Percentiles rank a stretch among this genome's conserved stretches.
Conservation (phyloP, 2,113 vertebrate genomes). For the Meriones unguiculatus region DNA sequence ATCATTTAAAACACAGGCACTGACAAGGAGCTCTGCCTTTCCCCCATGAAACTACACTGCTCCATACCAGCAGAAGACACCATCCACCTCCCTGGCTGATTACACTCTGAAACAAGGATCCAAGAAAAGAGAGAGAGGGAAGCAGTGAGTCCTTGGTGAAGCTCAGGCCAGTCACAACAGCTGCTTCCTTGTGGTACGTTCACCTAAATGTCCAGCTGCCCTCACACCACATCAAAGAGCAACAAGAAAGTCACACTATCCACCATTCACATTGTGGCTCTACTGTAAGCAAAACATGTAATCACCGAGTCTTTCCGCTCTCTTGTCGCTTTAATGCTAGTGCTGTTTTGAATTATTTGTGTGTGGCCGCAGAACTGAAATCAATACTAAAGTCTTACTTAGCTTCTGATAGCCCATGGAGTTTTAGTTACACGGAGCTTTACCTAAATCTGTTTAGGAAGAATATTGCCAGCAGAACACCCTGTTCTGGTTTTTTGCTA, state of each 20-base stretch:
- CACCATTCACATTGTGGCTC: background rate
- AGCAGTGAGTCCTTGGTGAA: background rate
- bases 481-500: background rate
- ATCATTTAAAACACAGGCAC: background rate
- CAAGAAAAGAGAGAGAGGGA: background rate
- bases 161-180: background rate
- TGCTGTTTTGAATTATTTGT: background rate
- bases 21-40: background rate
- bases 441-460: background rate
- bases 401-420: background rate
- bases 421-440: background rate
- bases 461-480: background rate
- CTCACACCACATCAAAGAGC: background rate
- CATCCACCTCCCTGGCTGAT: background rate
- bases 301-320: background rate
- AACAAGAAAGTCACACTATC: background rate
- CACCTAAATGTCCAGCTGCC: background rate
- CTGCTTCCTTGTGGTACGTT: background rate
- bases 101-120: background rate
- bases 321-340: background rate
- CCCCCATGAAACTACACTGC: background rate
- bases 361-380: background rate
- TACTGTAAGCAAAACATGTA: background rate
- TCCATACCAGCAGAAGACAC: background rate
- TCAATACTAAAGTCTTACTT: background rate